These are phyloP conservation scores for Octodon degus DNA, from an alignment of 2,113 vertebrate species.

Conservation along the genomic window DNA sequence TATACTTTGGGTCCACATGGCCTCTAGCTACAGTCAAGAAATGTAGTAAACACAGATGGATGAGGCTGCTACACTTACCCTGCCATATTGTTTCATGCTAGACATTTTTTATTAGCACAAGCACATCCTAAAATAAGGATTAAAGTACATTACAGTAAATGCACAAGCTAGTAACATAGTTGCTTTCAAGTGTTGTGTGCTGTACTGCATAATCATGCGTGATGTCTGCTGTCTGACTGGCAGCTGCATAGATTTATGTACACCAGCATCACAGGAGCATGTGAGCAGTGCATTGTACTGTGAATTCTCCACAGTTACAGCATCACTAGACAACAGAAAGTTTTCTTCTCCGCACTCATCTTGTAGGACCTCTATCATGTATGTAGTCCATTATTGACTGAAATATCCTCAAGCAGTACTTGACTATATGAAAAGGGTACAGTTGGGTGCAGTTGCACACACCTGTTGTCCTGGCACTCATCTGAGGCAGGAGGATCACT, in stretches of 20 bases:
- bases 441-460: background rate
- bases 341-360: background rate
- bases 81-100: background rate
- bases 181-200: background rate
- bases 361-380: too few species aligned
- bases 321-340: background rate
- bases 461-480: background rate
- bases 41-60: background rate
- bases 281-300: too few species aligned
- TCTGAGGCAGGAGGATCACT: background rate
- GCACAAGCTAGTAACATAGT: background rate
- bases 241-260: background rate
- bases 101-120: background rate
- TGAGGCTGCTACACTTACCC: background rate
- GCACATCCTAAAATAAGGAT: background rate
- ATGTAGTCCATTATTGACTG: background rate
- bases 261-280: background rate
- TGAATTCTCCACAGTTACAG: background rate
- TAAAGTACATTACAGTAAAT: background rate
- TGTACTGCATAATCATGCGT: background rate
- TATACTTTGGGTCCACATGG: background rate
- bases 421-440: background rate
- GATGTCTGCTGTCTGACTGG: background rate
- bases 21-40: background rate
- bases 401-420: background rate